Evolutionary conservation across 92 coral and sea anemone genomes (phyloP).

Genomic region (Phenganax subtilis): DNA sequence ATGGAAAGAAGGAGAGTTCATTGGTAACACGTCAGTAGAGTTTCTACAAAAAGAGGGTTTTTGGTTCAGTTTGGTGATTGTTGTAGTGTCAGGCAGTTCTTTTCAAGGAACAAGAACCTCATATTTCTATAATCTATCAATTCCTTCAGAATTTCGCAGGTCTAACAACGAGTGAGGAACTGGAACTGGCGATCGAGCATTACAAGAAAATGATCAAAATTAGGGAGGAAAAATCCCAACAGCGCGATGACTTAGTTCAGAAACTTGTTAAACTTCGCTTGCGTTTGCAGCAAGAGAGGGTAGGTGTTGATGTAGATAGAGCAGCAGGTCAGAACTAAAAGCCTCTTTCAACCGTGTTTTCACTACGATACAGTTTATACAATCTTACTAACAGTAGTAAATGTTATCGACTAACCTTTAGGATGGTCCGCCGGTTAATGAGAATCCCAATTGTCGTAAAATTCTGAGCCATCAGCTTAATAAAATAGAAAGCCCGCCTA

Average conservation of each 20-base stretch:
- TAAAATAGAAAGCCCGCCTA: conserved; percentile 56
- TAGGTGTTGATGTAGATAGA: conserved; percentile 2
- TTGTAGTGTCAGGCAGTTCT: background rate
- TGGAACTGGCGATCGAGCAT: conserved; percentile 68
- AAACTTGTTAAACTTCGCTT: conserved; percentile 77
- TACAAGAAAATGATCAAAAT: conserved; percentile 73
- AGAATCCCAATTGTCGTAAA: conserved; percentile 54
- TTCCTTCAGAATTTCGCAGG: conserved; percentile 77
- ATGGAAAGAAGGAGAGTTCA: background rate
- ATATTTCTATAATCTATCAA: background rate
- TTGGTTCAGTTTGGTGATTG: background rate
- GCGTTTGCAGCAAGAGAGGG: conserved; percentile 73
- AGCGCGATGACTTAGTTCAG: conserved; percentile 64
- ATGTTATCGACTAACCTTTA: conserved; percentile 20
- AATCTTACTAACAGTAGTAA: no score
- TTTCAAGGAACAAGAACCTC: background rate
- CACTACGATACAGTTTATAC: background rate
- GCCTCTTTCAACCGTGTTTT: background rate
- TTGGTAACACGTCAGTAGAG: background rate
- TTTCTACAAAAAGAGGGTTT: background rate
- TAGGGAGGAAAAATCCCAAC: conserved; percentile 52
- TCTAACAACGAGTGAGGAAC: conserved; percentile 76
- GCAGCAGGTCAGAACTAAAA: background rate
- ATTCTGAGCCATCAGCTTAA: conserved; percentile 75
- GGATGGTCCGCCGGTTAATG: conserved; percentile 46